Conservation (phyloP, 2,888 invertebrate genomes). For the Drosophila gaucha region DNA sequence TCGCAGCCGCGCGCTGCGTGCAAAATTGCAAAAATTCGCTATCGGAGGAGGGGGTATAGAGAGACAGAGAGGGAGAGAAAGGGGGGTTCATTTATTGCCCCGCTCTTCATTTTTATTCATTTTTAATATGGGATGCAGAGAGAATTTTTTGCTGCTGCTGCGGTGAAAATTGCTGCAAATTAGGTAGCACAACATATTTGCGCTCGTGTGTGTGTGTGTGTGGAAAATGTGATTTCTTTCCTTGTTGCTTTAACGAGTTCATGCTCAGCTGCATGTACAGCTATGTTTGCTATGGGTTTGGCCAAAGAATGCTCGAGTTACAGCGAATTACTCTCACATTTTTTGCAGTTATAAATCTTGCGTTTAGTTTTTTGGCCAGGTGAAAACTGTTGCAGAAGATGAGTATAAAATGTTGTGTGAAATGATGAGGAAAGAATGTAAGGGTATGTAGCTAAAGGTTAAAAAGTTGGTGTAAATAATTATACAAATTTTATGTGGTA, state of each 20-base stretch:
- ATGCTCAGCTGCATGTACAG: slow-evolving; percentile 55
- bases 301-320: slow-evolving; percentile 43
- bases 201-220: slow-evolving; percentile 21
- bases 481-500: background rate
- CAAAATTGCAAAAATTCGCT: slow-evolving; percentile 48
- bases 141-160: slow-evolving; percentile 31
- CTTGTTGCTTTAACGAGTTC: slow-evolving; percentile 65
- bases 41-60: background rate
- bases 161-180: slow-evolving; percentile 73
- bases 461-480: background rate
- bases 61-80: background rate
- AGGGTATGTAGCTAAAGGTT: background rate
- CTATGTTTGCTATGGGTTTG: slow-evolving; percentile 33
- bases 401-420: slow-evolving; percentile 18
- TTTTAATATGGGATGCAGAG: slow-evolving; percentile 53
- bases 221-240: slow-evolving; percentile 37
- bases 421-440: background rate
- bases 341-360: slow-evolving; percentile 13
- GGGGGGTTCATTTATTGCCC: slow-evolving; percentile 9
- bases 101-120: slow-evolving; percentile 47
- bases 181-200: slow-evolving; percentile 54
- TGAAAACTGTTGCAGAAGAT: slow-evolving; percentile 59
- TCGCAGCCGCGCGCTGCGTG: slow-evolving; percentile 61
- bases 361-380: slow-evolving; percentile 39
- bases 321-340: slow-evolving; percentile 24